Evolutionary conservation across 2,113 vertebrate species (phyloP).

Genomic region (Ramphastos sulfuratus): DNA sequence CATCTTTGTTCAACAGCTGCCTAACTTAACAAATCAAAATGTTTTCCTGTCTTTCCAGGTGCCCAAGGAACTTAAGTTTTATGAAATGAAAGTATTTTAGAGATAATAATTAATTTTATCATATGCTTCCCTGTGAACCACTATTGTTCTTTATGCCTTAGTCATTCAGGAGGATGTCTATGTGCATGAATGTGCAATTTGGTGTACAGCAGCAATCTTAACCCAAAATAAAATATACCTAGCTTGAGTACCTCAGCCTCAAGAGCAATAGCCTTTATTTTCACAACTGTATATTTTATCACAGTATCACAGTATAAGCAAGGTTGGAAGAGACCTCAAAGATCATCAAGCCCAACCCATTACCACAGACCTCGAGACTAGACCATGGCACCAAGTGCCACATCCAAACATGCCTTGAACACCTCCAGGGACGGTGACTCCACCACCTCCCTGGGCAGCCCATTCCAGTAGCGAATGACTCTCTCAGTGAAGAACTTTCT

Average conservation of each 20-base stretch:
- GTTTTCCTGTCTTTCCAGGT: not conserved
- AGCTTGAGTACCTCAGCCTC: not conserved
- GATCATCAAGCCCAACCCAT: too few species aligned
- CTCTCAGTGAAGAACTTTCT: too few species aligned
- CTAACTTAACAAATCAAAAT: not conserved
- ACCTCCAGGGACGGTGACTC: too few species aligned
- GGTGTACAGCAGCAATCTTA: not conserved
- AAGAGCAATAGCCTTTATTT: not conserved
- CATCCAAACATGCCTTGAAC: too few species aligned
- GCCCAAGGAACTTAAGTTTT: not conserved
- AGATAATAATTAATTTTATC: not conserved
- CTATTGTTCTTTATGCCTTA: not conserved
- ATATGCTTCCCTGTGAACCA: not conserved
- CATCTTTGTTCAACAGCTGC: not conserved
- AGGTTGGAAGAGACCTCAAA: too few species aligned
- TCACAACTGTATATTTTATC: not conserved
- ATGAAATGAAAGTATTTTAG: not conserved
- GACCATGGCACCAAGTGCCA: too few species aligned
- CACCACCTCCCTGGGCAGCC: too few species aligned
- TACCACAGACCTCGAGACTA: too few species aligned
- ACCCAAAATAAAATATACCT: not conserved
- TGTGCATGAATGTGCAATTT: fast-evolving
- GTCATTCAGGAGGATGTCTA: not conserved
- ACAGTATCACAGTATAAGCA: too few species aligned
- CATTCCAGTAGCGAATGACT: too few species aligned